Evolutionary conservation across 2,113 vertebrate genomes (phyloP), one percentile per base, ranked within the genome.

Genomic region (Crypturellus undulatus): DNA sequence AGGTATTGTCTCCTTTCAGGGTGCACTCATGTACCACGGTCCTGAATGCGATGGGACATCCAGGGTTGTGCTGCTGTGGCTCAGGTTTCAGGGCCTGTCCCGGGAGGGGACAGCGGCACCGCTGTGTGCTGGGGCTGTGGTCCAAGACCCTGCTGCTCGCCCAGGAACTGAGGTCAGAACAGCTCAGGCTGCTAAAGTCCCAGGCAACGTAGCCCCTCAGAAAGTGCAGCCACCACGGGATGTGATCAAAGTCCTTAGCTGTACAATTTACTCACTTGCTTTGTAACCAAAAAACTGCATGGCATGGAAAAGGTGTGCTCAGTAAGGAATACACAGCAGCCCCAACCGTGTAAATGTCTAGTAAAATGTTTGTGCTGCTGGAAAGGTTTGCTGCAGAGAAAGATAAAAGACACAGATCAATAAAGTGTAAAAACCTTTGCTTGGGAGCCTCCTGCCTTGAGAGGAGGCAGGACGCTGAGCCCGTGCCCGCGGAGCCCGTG

Each of bases 331-430:
- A 12, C 1, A 2, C 16, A 40, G 58, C 73, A 89, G 73, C 77
- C 88, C 79, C 72, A 28, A 30, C 0, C 0, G 28, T 65, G 81
- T 72, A 89, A 84, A 58, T 76, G 58, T 45, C 77, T 84, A 79
- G 81, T 89, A 92, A 92, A 92, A 88, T 62, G 79, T 96, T 96
- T 78, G 73, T 87, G 86, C 83, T 90, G 62, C 18, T 79, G 52
- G 72, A 95, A 93, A 69, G 92, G 70, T 84, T 95, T 90, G 70
- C 92, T 93, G 92, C 86, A 90, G 90, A 90, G 90, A 45, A 79
- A 93, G 65, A 93, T 94, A 94, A 95, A 95, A 96, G 88, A 76
- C 92, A 72, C 84, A 94, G 90, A 93, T 95, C 90, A 94, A 93
- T 93, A 84, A 93, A 93, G 93, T 79, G 86, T 89, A 96, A 95